Conservation (phyloP, 2,113 vertebrate genomes). For the Siphamia tubifer region DNA sequence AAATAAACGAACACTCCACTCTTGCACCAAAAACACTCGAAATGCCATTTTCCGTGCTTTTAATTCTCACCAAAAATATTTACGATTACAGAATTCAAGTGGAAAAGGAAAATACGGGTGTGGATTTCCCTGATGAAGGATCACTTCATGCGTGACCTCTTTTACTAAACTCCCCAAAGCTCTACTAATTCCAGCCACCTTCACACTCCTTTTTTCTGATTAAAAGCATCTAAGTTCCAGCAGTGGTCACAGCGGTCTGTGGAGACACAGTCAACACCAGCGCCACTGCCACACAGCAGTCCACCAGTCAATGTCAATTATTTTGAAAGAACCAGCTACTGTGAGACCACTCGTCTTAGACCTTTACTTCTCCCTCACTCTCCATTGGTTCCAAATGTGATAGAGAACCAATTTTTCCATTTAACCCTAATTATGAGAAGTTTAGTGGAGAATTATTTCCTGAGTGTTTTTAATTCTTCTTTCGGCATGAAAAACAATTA, state of each 20-base stretch:
- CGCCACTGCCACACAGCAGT: not conserved
- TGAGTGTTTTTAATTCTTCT: too few species aligned
- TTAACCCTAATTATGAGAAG: too few species aligned
- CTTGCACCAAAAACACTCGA: not conserved
- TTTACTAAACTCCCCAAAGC: too few species aligned
- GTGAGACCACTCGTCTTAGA: too few species aligned
- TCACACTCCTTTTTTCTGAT: not conserved
- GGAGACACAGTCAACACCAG: not conserved
- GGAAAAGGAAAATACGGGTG: not conserved
- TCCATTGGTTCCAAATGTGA: too few species aligned
- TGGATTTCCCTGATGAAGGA: not conserved
- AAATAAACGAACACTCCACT: slow-evolving; percentile 3
- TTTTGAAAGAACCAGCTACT: too few species aligned
- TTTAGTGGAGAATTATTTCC: too few species aligned
- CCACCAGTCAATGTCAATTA: too few species aligned
- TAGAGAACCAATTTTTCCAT: too few species aligned
- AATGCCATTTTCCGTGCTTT: not conserved
- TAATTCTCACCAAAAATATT: not conserved
- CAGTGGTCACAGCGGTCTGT: slow-evolving; percentile 18
- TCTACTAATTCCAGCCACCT: not conserved
- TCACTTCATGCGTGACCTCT: too few species aligned
- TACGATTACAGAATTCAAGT: slow-evolving; percentile 16
- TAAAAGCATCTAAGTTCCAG: slow-evolving; percentile 30
- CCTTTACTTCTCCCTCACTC: too few species aligned
- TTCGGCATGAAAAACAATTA: too few species aligned